A percentile compares a stretch with the other conserved stretches of the same genome.
phyloP scores from a whole-genome alignment of 2,888 invertebrate genomes.

The Epicampocera succincta region DNA sequence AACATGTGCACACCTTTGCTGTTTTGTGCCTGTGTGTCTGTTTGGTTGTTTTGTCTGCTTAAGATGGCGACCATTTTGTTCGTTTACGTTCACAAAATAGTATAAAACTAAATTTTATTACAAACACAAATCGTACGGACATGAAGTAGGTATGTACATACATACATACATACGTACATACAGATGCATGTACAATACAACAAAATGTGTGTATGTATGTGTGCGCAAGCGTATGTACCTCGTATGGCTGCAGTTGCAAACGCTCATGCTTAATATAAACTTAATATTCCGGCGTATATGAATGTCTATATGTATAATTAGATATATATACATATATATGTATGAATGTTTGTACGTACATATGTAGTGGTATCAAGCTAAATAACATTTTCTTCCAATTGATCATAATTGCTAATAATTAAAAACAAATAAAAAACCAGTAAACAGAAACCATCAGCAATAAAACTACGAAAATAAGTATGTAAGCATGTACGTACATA shows the following conservation, averaged over 20 bases:
- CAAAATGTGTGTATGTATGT: too few relatives aligned
- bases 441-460: conserved; percentile 25
- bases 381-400: not conserved
- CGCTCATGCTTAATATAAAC: too few relatives aligned
- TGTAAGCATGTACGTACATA: not conserved
- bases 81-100: conserved; percentile 22
- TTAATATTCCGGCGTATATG: too few relatives aligned
- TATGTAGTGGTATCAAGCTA: too few relatives aligned
- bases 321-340: not conserved
- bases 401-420: conserved; percentile 55
- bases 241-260: too few relatives aligned
- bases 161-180: not conserved
- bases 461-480: conserved; percentile 34
- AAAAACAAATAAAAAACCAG: conserved; percentile 59
- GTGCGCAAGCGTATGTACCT: too few relatives aligned
- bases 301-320: not conserved
- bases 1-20: conserved; percentile 26
- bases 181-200: not conserved
- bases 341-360: too few relatives aligned
- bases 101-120: conserved; percentile 7
- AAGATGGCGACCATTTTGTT: conserved; percentile 45
- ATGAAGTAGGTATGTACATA: not conserved
- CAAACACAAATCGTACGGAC: conserved; percentile 3
- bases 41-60: not conserved
- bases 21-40: not conserved